Percentiles rank a stretch among this genome's conserved stretches.
Evolutionary conservation across 2,888 invertebrate species (phyloP).

Genomic region (Scaptomyza parva): DNA sequence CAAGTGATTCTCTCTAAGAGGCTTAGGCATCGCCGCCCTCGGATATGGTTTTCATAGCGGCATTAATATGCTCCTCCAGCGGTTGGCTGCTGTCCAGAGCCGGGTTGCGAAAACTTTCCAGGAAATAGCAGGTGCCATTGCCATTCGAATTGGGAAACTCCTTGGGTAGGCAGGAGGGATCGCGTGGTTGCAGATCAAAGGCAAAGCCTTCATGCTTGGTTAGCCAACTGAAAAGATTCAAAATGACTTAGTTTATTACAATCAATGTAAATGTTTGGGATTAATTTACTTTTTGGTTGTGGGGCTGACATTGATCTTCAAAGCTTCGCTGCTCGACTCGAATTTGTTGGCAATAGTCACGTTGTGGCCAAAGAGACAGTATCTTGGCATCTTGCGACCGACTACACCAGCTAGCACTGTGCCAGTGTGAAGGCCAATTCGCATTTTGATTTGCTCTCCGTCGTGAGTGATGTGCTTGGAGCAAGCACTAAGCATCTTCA

Average conservation of each 20-base stretch:
- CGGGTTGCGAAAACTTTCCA: constrained; percentile 91
- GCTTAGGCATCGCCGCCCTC: constrained; percentile 71
- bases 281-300: constrained; percentile 93
- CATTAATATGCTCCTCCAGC: constrained; percentile 84
- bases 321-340: constrained; percentile 96
- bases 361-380: constrained; percentile 97
- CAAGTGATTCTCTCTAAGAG: constrained; percentile 41
- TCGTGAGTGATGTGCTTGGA: constrained; percentile 94
- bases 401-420: constrained; percentile 97
- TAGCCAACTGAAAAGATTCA: constrained; percentile 88
- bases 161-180: constrained; percentile 91
- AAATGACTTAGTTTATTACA: background rate
- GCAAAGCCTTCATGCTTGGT: constrained; percentile 90
- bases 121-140: constrained; percentile 93
- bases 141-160: constrained; percentile 91
- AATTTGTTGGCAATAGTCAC: constrained; percentile 98
- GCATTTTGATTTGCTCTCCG: constrained; percentile 96
- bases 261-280: background rate
- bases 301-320: constrained; percentile 96
- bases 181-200: constrained; percentile 89
- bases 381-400: constrained; percentile 92
- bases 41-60: constrained; percentile 83
- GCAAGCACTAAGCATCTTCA: constrained; percentile 97
- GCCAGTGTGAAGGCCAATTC: constrained; percentile 97
- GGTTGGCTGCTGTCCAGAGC: constrained; percentile 87